Evolutionary conservation across 1,140 invertebrate species (phyloP), one percentile per base, ranked within the genome.

Genomic region (Cylas formicarius): DNA sequence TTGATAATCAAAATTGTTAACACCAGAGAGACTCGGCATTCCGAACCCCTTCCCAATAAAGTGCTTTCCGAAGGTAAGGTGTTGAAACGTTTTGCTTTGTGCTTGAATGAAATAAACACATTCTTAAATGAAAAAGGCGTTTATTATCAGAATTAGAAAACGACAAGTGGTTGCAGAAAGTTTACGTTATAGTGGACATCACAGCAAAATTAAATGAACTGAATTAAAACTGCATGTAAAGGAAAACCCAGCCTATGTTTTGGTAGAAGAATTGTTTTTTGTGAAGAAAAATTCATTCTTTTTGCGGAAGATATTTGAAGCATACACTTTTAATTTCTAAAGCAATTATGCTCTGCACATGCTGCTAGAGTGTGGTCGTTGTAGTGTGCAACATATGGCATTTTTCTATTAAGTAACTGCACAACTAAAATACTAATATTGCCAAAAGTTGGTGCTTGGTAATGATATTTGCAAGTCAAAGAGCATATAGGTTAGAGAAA

Each of bases 141-240:
- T 56, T 35, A 43, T 23, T 58, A 43, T 47, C 51, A 28, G 52
- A 63, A 57, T 50, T 61, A 43, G 40, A 37, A 40, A 37, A 61
- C 39, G 50, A 62, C 39, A 48, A 55, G 44, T 60, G 53, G 52
- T 38, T 60, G 32, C 56, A 60, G 58, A 61, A 61, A 50, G 53
- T 59, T 41, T 50, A 56, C 46, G 52, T 61, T 42, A 50, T 58
- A 48, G 55, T 61, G 38, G 51, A 61, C 49, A 40, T 60, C 39
- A 58, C 52, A 51, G 21, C 40, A 36, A 34, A 59, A 50, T 38
- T 60, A 51, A 60, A 59, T 55, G 36, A 62, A 36, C 57, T 61
- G 27, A 61, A 62, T 61, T 44, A 39, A 62, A 62, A 51, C 53
- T 55, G 31, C 45, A 58, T 52, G 52, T 45, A 36, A 60, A 53